Evolutionary conservation across 2,888 invertebrate genomes (phyloP), one percentile per base, ranked within the genome.

Genomic region (Lampropteryx suffumata): DNA sequence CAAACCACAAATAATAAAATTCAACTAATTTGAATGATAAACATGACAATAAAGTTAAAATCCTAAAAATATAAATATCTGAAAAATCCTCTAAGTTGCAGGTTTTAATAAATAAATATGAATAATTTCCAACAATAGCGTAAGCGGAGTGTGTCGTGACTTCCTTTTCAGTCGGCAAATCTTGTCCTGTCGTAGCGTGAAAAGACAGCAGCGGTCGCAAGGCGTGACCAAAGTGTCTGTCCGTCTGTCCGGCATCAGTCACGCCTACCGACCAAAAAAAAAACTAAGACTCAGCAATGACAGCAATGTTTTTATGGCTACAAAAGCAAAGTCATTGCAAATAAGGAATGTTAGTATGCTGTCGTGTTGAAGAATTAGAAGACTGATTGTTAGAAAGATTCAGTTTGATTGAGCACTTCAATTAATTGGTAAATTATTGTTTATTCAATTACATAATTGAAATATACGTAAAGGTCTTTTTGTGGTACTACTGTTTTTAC

Each of bases 271-370:
- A 43, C 17, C 30, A 39, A 34, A 36, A 39, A 44, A 44, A 53
- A 53, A 49, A 10, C 13, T 26, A 14, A 43, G 28, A 44, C 47
- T 39, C 47, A 21, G 30, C 44, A 48, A 40, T 43, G 39, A 39
- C 39, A 50, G 26, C 41, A 35, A 32, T 35, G 37, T 40, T 43
- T 43, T 34, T 17, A 37, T 36, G n/a, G 57, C 53, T 58, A 55
- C 55, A 45, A 17, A 4, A 52, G 61, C 67, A 37, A 33, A 69
- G 71, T 79, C 76, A 79, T 67, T 56, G 61, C 57, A 64, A 68
- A 67, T 78, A 78, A 79, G 26, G 24, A 33, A 26, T 17, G 17
- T 7, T 28, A 10, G 1, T 5, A 7, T 24, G 24, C 7, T 7
- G 24, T 24, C 12, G 13, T 7, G 11, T 8, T 32, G 8, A 8